Base-by-base conservation (phyloP, 2,888 invertebrate species). In the Apoda limacodes region DNA sequence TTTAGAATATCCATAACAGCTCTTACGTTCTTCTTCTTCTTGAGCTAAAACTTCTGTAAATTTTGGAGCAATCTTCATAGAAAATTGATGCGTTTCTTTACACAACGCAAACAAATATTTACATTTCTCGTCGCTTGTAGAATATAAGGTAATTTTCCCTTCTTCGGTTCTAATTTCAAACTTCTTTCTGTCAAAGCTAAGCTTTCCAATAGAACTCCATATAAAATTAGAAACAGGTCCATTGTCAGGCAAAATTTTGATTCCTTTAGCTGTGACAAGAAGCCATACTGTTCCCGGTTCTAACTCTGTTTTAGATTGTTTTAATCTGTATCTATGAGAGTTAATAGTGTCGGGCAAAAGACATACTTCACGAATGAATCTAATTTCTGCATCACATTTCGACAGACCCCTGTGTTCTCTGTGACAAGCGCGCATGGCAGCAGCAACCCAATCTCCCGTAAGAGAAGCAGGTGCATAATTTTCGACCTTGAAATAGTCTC, bases 121-220 rank as follows among this genome's bases (percentile, higher is more conserved):
- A 62, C 96, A 95, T 71, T 96, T 95, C 60, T 93, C 93, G 70
- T 98, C 98, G 60, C 90, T 93, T 31, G 89, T 88, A 3, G 97
- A 93, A 71, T 93, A 98, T 42, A 97, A 85, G 1, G 92, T 93
- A 45, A 94, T 88, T 60, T 92, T 91, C 50, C 89, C 90, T 55
- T 93, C 93, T 34, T 92, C 90, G 6, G 94, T 92, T 39, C 94
- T 88, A 52, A 98, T 95, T 76, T 97, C 96, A 71, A 98, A 97
- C 72, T 97, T 98, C 75, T 97, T 97, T 56, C 95, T 88, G 85
- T 98, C 97, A 68, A 97, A 98, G 65, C 93, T 93, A 10, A 98
- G 81, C 75, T 96, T 96, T 42, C 93, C 94, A 42, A 98, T 98
- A 50, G 93, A 92, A 53, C 94, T 92, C 98, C 98, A 98, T 34